Percentiles rank a stretch among this genome's conserved stretches.
phyloP scores from a whole-genome alignment of 2,888 invertebrate genomes.

The Villa cingulata region DNA sequence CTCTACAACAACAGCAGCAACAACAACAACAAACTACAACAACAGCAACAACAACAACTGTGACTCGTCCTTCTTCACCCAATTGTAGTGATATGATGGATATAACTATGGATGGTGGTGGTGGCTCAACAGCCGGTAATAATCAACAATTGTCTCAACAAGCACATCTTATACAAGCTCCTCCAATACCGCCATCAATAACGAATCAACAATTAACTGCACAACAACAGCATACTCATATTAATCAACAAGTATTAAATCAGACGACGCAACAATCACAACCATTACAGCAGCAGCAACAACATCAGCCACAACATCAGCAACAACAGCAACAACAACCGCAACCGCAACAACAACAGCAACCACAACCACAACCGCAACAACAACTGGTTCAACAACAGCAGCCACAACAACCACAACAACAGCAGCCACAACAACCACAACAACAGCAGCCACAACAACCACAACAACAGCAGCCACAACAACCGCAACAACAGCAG shows the following conservation, averaged over 20 bases:
- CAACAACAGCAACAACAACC: constrained; percentile 17
- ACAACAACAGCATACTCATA: background rate
- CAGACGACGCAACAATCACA: constrained; percentile 3
- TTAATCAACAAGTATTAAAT: background rate
- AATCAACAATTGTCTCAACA: no score
- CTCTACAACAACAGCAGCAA: background rate
- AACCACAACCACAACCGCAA: constrained; percentile 17
- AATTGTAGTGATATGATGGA: constrained; percentile 17
- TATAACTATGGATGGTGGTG: constrained; percentile 15
- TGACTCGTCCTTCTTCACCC: constrained; percentile 25
- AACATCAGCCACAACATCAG: constrained; percentile 1
- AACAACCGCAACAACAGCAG: constrained; percentile 8
- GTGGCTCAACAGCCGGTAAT: no score
- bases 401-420: constrained; percentile 13
- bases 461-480: constrained; percentile 3
- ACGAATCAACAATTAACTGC: no score
- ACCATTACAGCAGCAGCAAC: constrained; percentile 3
- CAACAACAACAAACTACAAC: constrained; percentile 10
- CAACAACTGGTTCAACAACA: constrained; percentile 13
- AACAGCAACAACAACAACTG: constrained; percentile 23
- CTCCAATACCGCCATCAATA: no score
- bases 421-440: constrained; percentile 10
- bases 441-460: constrained; percentile 16
- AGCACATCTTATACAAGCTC: no score
- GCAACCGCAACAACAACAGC: constrained; percentile 13